Evolutionary conservation across 2,797 vertebrate species (phyloP).

Genomic region (Salmo trutta): DNA sequence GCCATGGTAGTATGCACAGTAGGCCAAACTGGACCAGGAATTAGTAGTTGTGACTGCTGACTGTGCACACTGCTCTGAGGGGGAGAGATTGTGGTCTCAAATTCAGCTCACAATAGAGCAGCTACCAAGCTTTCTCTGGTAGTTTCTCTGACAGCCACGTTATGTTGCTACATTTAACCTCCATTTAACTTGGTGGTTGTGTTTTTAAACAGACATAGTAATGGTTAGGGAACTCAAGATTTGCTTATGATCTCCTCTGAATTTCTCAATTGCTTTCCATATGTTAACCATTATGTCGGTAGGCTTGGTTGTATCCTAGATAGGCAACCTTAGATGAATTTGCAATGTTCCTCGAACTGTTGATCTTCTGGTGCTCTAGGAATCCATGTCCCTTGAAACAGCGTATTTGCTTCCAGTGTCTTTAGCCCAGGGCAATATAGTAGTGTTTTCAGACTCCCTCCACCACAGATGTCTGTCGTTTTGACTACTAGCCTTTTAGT

Average conservation of each 20-base stretch:
- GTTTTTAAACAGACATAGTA: no score
- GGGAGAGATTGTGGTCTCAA: not conserved
- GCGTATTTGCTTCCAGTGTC: not conserved
- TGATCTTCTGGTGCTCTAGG: not conserved
- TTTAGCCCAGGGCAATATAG: not conserved
- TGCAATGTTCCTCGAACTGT: not conserved
- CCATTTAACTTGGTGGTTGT: no score
- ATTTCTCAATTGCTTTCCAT: no score
- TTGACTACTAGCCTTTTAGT: not conserved
- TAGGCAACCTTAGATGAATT: no score
- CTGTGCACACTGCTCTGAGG: slow-evolving; percentile 17
- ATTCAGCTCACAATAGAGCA: not conserved
- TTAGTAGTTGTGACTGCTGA: slow-evolving; percentile 25
- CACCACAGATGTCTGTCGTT: not conserved
- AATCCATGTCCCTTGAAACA: not conserved
- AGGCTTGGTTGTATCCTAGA: no score
- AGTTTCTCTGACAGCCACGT: no score
- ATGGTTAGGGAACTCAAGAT: no score
- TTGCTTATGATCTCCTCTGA: no score
- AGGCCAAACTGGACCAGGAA: not conserved
- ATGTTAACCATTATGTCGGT: no score
- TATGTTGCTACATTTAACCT: no score
- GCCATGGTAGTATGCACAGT: not conserved
- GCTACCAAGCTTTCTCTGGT: not conserved
- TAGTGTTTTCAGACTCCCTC: not conserved